A percentile compares a stretch with the other conserved stretches of the same genome.
Evolutionary conservation across 2,797 vertebrate genomes (phyloP).

Genomic region (Sylvia borin): DNA sequence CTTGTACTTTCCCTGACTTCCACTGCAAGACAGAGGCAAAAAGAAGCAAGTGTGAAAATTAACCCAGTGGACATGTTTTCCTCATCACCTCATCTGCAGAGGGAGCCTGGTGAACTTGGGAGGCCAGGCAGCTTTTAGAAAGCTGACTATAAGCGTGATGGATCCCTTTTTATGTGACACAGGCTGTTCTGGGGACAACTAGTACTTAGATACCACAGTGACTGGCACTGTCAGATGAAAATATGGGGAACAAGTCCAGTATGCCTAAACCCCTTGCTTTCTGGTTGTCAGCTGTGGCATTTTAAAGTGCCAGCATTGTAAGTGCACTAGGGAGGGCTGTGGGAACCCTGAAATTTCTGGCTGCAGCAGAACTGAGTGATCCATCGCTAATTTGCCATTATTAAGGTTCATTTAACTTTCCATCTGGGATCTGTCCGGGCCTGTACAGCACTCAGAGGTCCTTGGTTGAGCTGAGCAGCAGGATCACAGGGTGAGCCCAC

Average conservation of each 20-base stretch:
- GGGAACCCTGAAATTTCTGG: slow-evolving; percentile 23
- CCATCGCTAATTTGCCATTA: not conserved
- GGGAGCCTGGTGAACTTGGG: not conserved
- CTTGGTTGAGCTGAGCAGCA: not conserved
- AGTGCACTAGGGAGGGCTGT: not conserved
- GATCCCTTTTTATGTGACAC: not conserved
- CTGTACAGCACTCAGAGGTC: not conserved
- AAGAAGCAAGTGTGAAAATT: not conserved
- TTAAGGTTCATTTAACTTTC: not conserved
- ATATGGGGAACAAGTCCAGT: not conserved
- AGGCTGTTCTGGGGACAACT: slow-evolving; percentile 22
- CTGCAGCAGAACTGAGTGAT: not conserved
- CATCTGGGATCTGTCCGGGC: not conserved
- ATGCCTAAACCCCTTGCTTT: not conserved
- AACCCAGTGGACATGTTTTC: not conserved
- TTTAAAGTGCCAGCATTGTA: not conserved
- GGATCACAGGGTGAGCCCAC: not conserved
- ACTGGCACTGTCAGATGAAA: slow-evolving; percentile 11
- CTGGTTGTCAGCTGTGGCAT: not conserved
- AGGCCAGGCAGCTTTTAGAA: not conserved
- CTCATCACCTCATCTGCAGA: not conserved
- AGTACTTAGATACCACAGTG: slow-evolving; percentile 44
- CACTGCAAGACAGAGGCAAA: not conserved
- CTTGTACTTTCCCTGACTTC: not conserved
- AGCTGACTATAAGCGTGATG: not conserved